Evolutionary conservation across 2,797 vertebrate genomes (phyloP).

Genomic region (Hybognathus amarus): DNA sequence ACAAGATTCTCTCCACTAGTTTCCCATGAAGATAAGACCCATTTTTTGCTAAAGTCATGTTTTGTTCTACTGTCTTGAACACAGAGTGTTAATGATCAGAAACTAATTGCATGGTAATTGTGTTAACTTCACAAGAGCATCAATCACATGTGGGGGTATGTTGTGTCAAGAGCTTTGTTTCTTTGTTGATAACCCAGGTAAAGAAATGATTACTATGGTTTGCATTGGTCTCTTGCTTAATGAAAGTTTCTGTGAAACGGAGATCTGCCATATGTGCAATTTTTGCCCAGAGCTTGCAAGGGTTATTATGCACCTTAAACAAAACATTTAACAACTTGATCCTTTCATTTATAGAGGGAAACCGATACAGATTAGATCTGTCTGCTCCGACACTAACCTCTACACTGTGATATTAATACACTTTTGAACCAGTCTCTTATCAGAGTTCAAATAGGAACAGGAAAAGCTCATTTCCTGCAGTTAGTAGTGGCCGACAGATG

Average conservation of each 20-base stretch:
- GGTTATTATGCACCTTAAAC: not conserved
- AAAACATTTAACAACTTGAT: not conserved
- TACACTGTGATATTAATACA: slow-evolving; percentile 9
- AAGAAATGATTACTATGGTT: slow-evolving; percentile 38
- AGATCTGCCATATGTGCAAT: not conserved
- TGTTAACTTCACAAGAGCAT: slow-evolving; percentile 43
- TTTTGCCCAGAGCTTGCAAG: not conserved
- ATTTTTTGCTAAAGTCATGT: slow-evolving; percentile 35
- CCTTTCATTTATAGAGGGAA: not conserved
- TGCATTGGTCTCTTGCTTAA: slow-evolving; percentile 9
- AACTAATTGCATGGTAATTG: slow-evolving; percentile 57
- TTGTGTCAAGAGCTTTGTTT: slow-evolving; percentile 4
- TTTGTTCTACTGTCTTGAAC: slow-evolving; percentile 48
- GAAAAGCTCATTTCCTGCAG: slow-evolving; percentile 33
- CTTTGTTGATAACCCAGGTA: slow-evolving; percentile 19
- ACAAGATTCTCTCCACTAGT: not conserved
- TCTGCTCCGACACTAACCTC: slow-evolving; percentile 3
- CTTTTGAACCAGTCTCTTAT: slow-evolving; percentile 21
- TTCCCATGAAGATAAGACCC: slow-evolving; percentile 9
- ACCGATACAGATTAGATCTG: not conserved
- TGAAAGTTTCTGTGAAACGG: not conserved
- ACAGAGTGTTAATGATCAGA: slow-evolving; percentile 49
- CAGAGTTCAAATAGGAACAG: slow-evolving; percentile 24
- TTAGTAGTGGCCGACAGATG: not conserved
- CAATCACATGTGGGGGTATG: slow-evolving; percentile 26